These are phyloP conservation scores for Tribolium madens DNA, from an alignment of 1,140 invertebrate genomes.

Conservation along the genomic window DNA sequence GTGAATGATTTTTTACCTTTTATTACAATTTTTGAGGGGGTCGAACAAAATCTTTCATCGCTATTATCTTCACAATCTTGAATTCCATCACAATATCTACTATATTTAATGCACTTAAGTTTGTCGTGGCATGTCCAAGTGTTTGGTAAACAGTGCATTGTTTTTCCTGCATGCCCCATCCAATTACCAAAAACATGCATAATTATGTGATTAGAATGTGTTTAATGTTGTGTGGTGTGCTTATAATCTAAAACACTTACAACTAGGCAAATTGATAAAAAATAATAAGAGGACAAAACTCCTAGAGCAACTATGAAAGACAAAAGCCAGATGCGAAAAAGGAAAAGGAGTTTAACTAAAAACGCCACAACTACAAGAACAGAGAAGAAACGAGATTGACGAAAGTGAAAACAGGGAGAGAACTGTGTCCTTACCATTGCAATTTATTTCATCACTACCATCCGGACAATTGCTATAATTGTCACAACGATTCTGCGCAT, in stretches of 20 bases:
- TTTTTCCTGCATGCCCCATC: conserved; percentile 43
- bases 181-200: conserved; percentile 42
- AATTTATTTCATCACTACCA: conserved; percentile 78
- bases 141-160: conserved; percentile 36
- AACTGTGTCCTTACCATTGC: conserved; percentile 65
- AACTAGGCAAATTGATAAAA: conserved; percentile 6
- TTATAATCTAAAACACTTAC: conserved; percentile 37
- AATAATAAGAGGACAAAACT: conserved; percentile 8
- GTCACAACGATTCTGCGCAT: conserved; percentile 74
- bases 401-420: not conserved
- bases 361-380: conserved; percentile 6
- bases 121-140: conserved; percentile 55
- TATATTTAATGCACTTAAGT: conserved; percentile 52
- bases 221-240: conserved; percentile 12
- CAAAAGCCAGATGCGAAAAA: conserved; percentile 14
- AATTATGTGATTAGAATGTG: conserved; percentile 39
- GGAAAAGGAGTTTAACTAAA: not conserved
- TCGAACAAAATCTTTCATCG: conserved; percentile 54
- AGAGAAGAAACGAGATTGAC: conserved; percentile 6
- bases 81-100: conserved; percentile 55
- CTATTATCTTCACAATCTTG: conserved; percentile 56
- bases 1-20: conserved; percentile 39
- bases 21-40: conserved; percentile 36
- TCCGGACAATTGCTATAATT: conserved; percentile 77
- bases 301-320: conserved; percentile 26